Evolutionary conservation across 1,140 invertebrate genomes (phyloP), one percentile per base, ranked within the genome.

Genomic region (Drosophila simulans): DNA sequence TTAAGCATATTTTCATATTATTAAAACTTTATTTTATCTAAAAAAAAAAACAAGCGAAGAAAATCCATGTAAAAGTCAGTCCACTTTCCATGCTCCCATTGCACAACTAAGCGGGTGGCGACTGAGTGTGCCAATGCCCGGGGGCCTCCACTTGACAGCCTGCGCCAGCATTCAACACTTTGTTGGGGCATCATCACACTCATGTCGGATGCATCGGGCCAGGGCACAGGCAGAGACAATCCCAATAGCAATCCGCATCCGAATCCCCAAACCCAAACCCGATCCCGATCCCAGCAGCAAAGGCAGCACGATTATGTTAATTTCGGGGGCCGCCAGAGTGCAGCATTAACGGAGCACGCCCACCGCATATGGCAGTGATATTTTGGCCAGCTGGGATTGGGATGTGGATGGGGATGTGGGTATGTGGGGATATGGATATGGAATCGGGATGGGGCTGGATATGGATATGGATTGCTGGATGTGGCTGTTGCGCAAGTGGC

Each of bases 281-380:
- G 27, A 64, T 39, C 39, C 27, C 53, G 43, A 66, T 35, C 35
- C 59, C 64, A 31, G 39, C 43, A 52, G 64, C 64, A 43, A 65
- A 52, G 60, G 55, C 70, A 73, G 83, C 84, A 88, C 84, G 84
- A 88, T 88, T 88, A 88, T 88, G 84, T 89, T 88, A 88, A 88
- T 88, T 88, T 80, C 60, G 57, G 65, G 45, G 68, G 73, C 74
- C 51, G 70, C 71, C 40, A 77, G 72, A 77, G 73, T 58, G 66
- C 80, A 74, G 66, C 76, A 86, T 83, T 86, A 86, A 79, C 80
- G 76, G 80, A 83, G 84, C 84, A 88, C 84, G 84, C 84, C 84
- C 84, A 88, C 84, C 77, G 84, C 80, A 88, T 88, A 89, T 90
- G 84, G 84, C 80, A 89, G 68, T 88, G 85, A 89, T 88, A 84